A percentile compares a stretch with the other conserved stretches of the same genome.
Evolutionary conservation across 2,888 invertebrate genomes (phyloP).

Genomic region (Catocala fraxini): DNA sequence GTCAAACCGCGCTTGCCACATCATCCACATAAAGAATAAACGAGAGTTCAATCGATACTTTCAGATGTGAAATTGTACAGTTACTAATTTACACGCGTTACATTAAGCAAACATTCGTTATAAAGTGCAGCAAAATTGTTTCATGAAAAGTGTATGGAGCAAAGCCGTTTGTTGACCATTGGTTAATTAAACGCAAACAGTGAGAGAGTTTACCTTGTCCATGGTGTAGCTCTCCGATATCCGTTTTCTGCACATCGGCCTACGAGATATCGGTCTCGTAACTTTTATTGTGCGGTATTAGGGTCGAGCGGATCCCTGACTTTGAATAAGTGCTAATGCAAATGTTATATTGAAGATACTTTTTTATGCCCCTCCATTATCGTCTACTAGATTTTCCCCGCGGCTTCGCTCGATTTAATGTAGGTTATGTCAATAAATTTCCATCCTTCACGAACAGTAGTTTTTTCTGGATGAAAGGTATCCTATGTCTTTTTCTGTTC

Average conservation of each 20-base stretch:
- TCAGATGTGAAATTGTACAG: slow-evolving; percentile 36
- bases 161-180: slow-evolving; percentile 76
- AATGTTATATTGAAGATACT: slow-evolving; percentile 53
- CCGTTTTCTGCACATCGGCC: slow-evolving; percentile 50
- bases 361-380: slow-evolving; percentile 46
- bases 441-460: too few relatives aligned
- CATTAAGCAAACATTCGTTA: slow-evolving; percentile 61
- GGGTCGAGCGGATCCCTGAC: slow-evolving; percentile 35
- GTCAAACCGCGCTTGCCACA: slow-evolving; percentile 42
- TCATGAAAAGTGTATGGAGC: slow-evolving; percentile 81
- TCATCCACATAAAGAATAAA: slow-evolving; percentile 46
- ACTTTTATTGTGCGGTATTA: slow-evolving; percentile 37
- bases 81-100: slow-evolving; percentile 50
- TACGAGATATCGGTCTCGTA: slow-evolving; percentile 37
- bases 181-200: slow-evolving; percentile 85
- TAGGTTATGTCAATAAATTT: too few relatives aligned
- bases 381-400: slow-evolving; percentile 14
- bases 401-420: too few relatives aligned
- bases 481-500: slow-evolving; percentile 2
- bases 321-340: slow-evolving; percentile 56
- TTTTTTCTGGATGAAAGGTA: too few relatives aligned
- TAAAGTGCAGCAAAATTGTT: slow-evolving; percentile 78
- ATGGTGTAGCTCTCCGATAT: slow-evolving; percentile 61
- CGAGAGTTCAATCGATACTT: slow-evolving; percentile 45
- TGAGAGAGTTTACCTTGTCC: slow-evolving; percentile 73